phyloP scores from a whole-genome alignment of 2,888 invertebrate species.

The Mythimna impura region DNA sequence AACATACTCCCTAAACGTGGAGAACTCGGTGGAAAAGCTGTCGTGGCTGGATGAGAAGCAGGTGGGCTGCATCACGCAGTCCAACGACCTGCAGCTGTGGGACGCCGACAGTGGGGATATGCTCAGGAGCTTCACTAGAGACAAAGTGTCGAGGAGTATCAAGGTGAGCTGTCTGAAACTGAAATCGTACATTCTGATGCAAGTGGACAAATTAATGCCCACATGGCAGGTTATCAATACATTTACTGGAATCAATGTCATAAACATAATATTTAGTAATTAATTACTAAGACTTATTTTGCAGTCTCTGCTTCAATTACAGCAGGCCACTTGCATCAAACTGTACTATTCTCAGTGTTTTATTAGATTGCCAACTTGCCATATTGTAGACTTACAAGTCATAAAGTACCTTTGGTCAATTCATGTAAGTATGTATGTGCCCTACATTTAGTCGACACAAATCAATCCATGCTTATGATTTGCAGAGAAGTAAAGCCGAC shows the following conservation, averaged over 20 bases:
- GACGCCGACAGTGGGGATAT: conserved; percentile 91
- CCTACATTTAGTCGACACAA: not conserved
- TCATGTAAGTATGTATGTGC: too few species aligned
- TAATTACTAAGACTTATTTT: too few species aligned
- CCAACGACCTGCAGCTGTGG: conserved; percentile 93
- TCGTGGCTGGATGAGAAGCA: conserved; percentile 88
- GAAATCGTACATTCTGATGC: not conserved
- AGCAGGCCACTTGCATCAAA: too few species aligned
- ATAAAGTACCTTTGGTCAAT: too few species aligned
- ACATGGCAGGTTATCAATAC: not conserved
- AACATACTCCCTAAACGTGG: conserved; percentile 93
- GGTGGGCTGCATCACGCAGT: conserved; percentile 93
- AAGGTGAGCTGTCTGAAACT: conserved; percentile 78
- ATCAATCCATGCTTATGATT: conserved; percentile 45
- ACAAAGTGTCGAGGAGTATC: conserved; percentile 90
- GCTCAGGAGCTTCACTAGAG: conserved; percentile 89
- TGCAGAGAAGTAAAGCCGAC: conserved; percentile 91
- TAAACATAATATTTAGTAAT: too few species aligned
- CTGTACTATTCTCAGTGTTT: too few species aligned
- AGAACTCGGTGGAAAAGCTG: conserved; percentile 93
- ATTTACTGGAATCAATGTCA: not conserved
- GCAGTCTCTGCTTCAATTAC: too few species aligned
- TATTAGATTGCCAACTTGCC: too few species aligned
- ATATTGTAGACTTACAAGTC: too few species aligned
- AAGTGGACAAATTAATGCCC: not conserved